Percentiles rank a stretch among this genome's conserved stretches.
Conservation (phyloP, 2,113 vertebrate genomes). For the Lynx canadensis region DNA sequence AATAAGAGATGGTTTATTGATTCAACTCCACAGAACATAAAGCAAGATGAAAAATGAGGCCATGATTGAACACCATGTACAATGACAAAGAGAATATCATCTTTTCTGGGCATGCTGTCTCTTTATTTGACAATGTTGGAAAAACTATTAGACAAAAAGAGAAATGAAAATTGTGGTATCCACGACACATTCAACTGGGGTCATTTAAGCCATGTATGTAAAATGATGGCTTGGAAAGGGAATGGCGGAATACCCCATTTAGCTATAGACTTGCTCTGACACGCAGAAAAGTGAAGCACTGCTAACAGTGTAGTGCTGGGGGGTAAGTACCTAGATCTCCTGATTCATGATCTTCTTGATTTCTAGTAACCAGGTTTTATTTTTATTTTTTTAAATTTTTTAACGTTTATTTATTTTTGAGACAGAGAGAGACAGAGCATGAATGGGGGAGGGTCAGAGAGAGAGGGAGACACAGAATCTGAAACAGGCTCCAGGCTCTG, state of each 20-base stretch:
- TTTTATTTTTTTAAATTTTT: not conserved
- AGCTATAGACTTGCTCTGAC: not conserved
- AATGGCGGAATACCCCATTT: too few relatives aligned
- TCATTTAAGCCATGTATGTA: not conserved
- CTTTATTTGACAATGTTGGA: not conserved
- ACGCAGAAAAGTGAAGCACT: not conserved
- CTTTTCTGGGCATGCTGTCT: not conserved
- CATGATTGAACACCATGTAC: not conserved
- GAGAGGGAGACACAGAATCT: too few relatives aligned
- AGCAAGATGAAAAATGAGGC: not conserved
- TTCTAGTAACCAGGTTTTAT: not conserved
- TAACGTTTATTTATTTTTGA: too few relatives aligned
- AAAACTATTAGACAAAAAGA: not conserved
- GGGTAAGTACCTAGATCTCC: not conserved
- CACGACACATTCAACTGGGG: fast-evolving
- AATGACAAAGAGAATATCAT: not conserved
- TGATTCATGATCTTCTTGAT: not conserved
- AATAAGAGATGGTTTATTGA: not conserved
- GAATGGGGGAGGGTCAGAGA: too few relatives aligned
- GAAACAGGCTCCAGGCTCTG: too few relatives aligned
- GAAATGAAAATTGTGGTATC: not conserved
- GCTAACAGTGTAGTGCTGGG: too few relatives aligned
- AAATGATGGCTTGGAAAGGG: not conserved
- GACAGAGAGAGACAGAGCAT: too few relatives aligned
- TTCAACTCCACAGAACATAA: not conserved